Conservation (phyloP, 2,113 vertebrate genomes). For the Mus pahari region DNA sequence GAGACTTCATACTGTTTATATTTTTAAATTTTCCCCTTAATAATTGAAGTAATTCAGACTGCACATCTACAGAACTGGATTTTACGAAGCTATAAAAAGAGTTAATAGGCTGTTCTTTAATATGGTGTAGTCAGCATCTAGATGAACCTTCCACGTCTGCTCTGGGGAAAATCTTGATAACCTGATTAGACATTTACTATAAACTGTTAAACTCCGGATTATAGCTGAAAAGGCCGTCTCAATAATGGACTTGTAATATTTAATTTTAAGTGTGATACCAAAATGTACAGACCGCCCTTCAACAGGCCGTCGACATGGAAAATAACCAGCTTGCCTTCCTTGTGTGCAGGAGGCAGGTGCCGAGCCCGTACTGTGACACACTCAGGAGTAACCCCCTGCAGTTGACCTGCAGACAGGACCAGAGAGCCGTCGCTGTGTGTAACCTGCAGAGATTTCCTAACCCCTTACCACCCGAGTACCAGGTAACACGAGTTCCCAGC, state of each 20-base stretch:
- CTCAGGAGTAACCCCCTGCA: constrained; percentile 94
- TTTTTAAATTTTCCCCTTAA: not conserved
- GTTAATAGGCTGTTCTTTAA: constrained; percentile 7
- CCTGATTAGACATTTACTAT: not conserved
- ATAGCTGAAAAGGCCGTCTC: not conserved
- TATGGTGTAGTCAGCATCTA: not conserved
- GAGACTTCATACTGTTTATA: not conserved
- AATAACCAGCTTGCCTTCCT: not conserved
- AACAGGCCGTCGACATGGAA: not conserved
- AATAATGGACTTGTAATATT: not conserved
- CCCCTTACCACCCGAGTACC: constrained; percentile 94
- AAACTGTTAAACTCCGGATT: not conserved
- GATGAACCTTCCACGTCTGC: not conserved
- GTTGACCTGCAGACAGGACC: constrained; percentile 97
- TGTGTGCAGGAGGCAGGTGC: constrained; percentile 87
- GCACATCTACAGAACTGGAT: not conserved
- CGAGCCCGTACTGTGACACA: constrained; percentile 94
- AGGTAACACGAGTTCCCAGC: constrained; percentile 87
- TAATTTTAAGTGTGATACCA: not conserved
- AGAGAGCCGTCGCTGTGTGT: constrained; percentile 97
- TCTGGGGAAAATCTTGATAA: constrained; percentile 29
- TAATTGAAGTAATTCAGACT: not conserved
- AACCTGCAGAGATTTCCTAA: constrained; percentile 95
- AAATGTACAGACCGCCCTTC: not conserved
- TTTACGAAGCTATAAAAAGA: not conserved